Percentiles rank a stretch among this genome's conserved stretches.
Conservation (phyloP, 2,113 vertebrate genomes). For the Conger conger region DNA sequence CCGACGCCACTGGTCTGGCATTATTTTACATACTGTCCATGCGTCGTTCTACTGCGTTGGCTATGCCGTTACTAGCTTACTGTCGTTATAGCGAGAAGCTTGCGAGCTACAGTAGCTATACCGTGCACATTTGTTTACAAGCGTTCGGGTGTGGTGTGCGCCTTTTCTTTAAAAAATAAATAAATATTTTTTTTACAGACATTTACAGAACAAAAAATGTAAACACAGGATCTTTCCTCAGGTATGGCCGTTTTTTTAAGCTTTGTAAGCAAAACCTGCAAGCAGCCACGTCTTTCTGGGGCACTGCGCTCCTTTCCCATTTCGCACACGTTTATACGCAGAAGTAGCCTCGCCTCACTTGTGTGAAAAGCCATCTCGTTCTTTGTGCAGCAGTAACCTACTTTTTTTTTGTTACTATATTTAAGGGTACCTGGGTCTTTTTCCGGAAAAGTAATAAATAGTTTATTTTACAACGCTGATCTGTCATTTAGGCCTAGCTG, state of each 20-base stretch:
- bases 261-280: not conserved
- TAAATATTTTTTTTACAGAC: too few species aligned
- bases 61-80: not conserved
- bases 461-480: not conserved
- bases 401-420: not conserved
- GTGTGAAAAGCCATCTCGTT: not conserved
- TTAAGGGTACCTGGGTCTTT: not conserved
- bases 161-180: not conserved
- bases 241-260: too few species aligned
- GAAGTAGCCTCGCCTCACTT: not conserved
- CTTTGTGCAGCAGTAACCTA: not conserved
- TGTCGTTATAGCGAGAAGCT: not conserved
- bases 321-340: not conserved
- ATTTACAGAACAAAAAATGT: not conserved
- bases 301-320: not conserved
- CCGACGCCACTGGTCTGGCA: not conserved
- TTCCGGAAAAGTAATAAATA: not conserved
- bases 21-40: not conserved
- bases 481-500: not conserved
- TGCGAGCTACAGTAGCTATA: not conserved
- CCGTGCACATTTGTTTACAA: not conserved
- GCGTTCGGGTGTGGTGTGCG: too few species aligned
- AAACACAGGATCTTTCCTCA: not conserved
- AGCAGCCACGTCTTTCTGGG: not conserved
- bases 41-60: too few species aligned